Conservation (phyloP, 2,113 vertebrate species). For the Ornithorhynchus anatinus region DNA sequence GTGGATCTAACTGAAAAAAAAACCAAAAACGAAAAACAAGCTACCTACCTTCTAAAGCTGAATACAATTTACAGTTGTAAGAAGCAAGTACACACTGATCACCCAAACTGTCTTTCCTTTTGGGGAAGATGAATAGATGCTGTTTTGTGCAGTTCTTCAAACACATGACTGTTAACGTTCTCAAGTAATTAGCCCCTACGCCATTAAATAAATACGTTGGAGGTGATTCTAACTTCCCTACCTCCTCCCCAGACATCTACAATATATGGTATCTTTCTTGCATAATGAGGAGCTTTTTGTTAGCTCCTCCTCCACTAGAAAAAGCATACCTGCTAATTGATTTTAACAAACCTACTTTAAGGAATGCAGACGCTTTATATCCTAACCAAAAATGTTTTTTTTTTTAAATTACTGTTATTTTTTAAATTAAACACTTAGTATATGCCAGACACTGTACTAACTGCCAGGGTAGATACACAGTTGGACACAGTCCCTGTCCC, state of each 20-base stretch:
- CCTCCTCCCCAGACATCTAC: neutral
- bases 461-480: too few relatives aligned
- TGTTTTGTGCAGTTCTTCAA: neutral
- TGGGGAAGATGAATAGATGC: neutral
- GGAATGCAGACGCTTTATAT: neutral
- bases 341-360: neutral
- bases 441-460: too few relatives aligned
- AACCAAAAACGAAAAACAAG: neutral
- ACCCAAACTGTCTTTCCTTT: neutral
- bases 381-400: slow-evolving; percentile 31
- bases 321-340: neutral
- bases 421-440: too few relatives aligned
- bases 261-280: neutral
- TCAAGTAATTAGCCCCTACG: neutral
- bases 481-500: too few relatives aligned
- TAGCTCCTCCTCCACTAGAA: neutral
- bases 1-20: neutral
- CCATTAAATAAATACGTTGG: neutral
- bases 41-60: neutral
- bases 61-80: neutral
- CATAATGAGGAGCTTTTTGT: neutral
- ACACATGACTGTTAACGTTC: neutral
- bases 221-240: neutral
- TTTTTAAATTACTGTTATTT: too few relatives aligned
- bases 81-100: neutral